Evolutionary conservation across 53 echinoderm and acorn worm genomes (phyloP).

Genomic region (Hippasteria phrygiana): DNA sequence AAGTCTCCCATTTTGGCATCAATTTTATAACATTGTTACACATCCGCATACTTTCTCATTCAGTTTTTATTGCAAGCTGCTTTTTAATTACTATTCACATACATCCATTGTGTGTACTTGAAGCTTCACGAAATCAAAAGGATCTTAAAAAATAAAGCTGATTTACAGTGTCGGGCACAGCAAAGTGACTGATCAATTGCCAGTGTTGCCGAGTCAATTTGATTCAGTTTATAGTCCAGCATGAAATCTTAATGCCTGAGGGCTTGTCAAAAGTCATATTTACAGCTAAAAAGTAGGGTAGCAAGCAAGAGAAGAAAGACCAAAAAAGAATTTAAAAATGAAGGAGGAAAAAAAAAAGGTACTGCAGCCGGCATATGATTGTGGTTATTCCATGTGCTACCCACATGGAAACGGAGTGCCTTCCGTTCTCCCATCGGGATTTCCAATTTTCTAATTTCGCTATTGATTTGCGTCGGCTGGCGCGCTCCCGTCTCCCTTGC

Average conservation of each 20-base stretch:
- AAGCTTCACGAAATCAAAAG: too few relatives aligned
- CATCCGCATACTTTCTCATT: too few relatives aligned
- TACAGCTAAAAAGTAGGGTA: slow-evolving; percentile 13
- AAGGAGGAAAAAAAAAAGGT: too few relatives aligned
- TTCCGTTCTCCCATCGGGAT: slow-evolving; percentile 59
- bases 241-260: slow-evolving; percentile 17
- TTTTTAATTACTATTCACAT: too few relatives aligned
- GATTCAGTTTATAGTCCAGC: slow-evolving; percentile 31
- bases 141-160: too few relatives aligned
- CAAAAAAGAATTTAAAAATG: too few relatives aligned
- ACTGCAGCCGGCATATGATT: slow-evolving; percentile 1
- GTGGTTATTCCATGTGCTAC: slow-evolving; percentile 53
- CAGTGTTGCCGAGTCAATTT: slow-evolving; percentile 30
- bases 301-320: neutral
- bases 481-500: slow-evolving; percentile 15
- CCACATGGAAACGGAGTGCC: slow-evolving; percentile 49
- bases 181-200: slow-evolving; percentile 20
- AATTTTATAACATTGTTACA: too few relatives aligned
- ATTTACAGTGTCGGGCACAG: too few relatives aligned
- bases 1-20: too few relatives aligned
- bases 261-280: slow-evolving; percentile 15
- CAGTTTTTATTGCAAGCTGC: too few relatives aligned
- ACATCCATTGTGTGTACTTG: too few relatives aligned
- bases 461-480: slow-evolving; percentile 49
- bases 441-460: slow-evolving; percentile 65